A percentile compares a stretch with the other conserved stretches of the same genome.
Conservation (phyloP, 1,140 invertebrate genomes). For the Leptinotarsa defecta region DNA sequence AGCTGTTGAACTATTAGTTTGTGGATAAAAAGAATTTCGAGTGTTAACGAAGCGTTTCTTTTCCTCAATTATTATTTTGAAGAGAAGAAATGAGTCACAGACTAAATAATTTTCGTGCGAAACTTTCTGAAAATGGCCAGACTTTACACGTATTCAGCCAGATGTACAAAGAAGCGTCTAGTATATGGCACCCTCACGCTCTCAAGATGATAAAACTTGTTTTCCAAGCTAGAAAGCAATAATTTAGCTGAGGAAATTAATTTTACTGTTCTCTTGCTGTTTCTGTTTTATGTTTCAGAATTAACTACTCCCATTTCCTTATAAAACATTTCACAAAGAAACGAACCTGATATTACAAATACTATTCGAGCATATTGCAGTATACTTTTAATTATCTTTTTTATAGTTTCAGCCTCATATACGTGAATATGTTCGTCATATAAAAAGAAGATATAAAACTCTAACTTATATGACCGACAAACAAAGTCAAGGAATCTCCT, state of each 20-base stretch:
- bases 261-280: not conserved
- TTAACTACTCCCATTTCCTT: not conserved
- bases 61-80: too few species aligned
- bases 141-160: too few species aligned
- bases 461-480: not conserved
- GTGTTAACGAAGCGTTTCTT: too few species aligned
- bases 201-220: not conserved
- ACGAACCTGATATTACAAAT: not conserved
- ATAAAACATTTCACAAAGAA: not conserved
- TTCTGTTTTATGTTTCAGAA: conserved; percentile 4
- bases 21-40: too few species aligned
- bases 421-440: not conserved
- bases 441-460: conserved; percentile 1
- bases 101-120: too few species aligned
- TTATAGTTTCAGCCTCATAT: not conserved
- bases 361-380: not conserved
- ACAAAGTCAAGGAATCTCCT: not conserved
- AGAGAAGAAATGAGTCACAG: too few species aligned
- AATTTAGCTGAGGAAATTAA: not conserved
- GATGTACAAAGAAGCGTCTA: too few species aligned
- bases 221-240: not conserved
- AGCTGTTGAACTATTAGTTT: too few species aligned
- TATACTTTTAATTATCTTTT: not conserved
- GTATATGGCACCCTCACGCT: not conserved
- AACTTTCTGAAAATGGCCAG: too few species aligned